Conservation (phyloP, 2,888 invertebrate species). For the Torymus texanus region DNA sequence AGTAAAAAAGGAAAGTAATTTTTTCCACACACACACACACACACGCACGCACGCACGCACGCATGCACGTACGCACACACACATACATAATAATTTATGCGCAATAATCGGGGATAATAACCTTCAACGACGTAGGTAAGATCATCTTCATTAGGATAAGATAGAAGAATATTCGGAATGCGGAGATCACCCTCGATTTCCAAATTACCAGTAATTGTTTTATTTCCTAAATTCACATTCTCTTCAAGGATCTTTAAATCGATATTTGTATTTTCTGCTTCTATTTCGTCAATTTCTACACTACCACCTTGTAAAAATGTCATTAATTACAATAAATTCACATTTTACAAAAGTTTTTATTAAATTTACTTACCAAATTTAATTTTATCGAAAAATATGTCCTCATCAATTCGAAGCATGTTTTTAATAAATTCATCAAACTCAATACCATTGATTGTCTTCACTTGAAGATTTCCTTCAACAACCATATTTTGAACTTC, state of each 20-base stretch:
- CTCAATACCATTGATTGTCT: conserved; percentile 73
- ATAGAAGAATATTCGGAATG: conserved; percentile 57
- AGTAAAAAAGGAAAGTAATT: conserved; percentile 11
- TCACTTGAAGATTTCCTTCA: conserved; percentile 68
- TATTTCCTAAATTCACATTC: conserved; percentile 53
- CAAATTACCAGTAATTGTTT: conserved; percentile 66
- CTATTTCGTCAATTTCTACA: conserved; percentile 57
- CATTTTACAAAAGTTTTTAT: neutral
- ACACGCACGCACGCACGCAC: too few species aligned
- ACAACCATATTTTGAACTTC: conserved; percentile 66
- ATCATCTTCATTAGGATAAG: conserved; percentile 55
- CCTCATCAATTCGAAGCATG: conserved; percentile 72
- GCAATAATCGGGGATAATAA: conserved; percentile 56
- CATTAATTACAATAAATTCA: neutral
- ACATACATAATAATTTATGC: neutral
- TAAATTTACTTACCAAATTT: conserved; percentile 73
- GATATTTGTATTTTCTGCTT: conserved; percentile 76
- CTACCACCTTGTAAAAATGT: conserved; percentile 29
- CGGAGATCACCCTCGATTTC: conserved; percentile 66
- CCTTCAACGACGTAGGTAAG: conserved; percentile 70
- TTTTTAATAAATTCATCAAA: conserved; percentile 70
- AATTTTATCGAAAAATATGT: conserved; percentile 69
- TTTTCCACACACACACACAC: too few species aligned
- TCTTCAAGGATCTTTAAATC: conserved; percentile 61
- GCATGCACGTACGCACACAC: too few species aligned